phyloP scores from a whole-genome alignment of 2,113 vertebrate genomes.

The Spizaetus ornatus region DNA sequence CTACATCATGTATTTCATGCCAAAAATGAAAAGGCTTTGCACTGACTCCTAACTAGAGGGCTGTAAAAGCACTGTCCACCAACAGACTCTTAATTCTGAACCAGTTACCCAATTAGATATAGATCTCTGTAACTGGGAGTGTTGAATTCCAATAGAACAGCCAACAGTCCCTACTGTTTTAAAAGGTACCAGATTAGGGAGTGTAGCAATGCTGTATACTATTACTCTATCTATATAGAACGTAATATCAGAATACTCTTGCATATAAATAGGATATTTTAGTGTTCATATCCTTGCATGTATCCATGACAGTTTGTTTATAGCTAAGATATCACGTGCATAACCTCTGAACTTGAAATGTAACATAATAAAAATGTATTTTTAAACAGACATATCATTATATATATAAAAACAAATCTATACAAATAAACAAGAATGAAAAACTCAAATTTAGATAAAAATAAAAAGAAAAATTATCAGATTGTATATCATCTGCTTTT shows the following conservation, averaged over 20 bases:
- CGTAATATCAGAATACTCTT: not conserved
- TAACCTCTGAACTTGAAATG: not conserved
- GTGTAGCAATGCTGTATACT: not conserved
- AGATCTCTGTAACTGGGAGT: not conserved
- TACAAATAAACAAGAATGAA: not conserved
- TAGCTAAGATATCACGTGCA: not conserved
- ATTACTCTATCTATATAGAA: not conserved
- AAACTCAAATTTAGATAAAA: not conserved
- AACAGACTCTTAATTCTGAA: not conserved
- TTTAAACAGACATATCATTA: not conserved
- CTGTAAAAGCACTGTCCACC: not conserved
- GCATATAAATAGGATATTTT: not conserved
- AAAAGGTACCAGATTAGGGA: not conserved
- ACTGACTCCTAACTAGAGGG: not conserved
- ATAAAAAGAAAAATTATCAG: not conserved
- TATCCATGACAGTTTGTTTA: not conserved
- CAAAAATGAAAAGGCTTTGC: not conserved
- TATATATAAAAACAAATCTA: not conserved
- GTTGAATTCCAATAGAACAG: not conserved
- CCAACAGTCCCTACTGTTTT: not conserved
- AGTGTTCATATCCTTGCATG: not conserved
- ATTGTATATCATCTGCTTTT: not conserved
- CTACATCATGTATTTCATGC: not conserved
- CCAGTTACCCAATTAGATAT: not conserved
- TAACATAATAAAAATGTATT: not conserved